A percentile compares a stretch with the other conserved stretches of the same genome.
These are phyloP conservation scores for Caenorhabditis sp. DNA, from an alignment of 2,888 invertebrate species.

Conservation along the genomic window DNA sequence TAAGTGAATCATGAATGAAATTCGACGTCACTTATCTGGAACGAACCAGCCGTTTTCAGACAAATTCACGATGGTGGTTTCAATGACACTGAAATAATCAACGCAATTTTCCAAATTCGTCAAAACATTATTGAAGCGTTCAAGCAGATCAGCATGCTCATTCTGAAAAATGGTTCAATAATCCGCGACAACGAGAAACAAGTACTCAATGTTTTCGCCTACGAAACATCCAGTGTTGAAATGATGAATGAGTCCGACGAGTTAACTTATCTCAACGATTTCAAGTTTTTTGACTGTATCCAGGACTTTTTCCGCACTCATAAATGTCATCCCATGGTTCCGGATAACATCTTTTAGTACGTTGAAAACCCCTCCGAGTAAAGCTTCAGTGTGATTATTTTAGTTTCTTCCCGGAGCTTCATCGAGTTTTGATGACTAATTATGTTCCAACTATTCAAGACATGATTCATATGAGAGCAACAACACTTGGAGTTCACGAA, in stretches of 20 bases:
- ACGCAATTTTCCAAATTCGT: constrained; percentile 39
- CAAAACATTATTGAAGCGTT: constrained; percentile 42
- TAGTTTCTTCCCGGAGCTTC: constrained; percentile 38
- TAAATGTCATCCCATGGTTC: constrained; percentile 25
- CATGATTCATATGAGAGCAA: constrained; percentile 41
- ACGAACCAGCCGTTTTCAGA: constrained; percentile 5
- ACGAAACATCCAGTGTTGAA: constrained; percentile 29
- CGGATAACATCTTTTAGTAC: constrained; percentile 46
- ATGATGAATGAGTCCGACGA: constrained; percentile 41
- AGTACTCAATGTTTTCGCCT: constrained; percentile 24
- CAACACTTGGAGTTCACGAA: constrained; percentile 43
- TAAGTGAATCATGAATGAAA: too few species aligned
- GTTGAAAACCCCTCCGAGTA: not conserved
- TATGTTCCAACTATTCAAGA: constrained; percentile 37
- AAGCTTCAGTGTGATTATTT: not conserved
- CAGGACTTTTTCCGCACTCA: constrained; percentile 21
- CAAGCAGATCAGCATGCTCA: constrained; percentile 18
- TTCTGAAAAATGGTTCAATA: constrained; percentile 5
- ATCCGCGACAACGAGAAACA: constrained; percentile 1
- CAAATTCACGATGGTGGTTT: constrained; percentile 33
- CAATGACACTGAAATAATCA: constrained; percentile 39
- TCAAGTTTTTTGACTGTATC: constrained; percentile 20
- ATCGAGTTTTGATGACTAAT: constrained; percentile 19
- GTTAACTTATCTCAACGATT: constrained; percentile 24
- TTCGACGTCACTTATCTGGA: too few species aligned